Percentiles rank a stretch among this genome's conserved stretches.
Evolutionary conservation across 2,113 vertebrate genomes (phyloP).

Genomic region (Tyrannus savana): DNA sequence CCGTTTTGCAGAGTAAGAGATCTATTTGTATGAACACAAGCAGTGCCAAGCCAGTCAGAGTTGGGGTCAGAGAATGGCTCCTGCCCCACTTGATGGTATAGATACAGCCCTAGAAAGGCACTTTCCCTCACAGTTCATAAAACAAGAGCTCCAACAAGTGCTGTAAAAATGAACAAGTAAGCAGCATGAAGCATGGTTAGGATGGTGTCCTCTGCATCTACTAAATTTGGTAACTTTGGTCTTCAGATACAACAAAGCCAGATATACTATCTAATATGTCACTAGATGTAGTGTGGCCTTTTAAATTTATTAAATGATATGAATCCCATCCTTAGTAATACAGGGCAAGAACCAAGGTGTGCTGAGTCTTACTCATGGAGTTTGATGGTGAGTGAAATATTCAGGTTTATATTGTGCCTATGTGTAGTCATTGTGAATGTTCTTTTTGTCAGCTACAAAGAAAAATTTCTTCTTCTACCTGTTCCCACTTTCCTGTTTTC

Average conservation of each 20-base stretch:
- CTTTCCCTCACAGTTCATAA: not conserved
- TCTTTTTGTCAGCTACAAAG: not conserved
- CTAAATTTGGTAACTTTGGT: not conserved
- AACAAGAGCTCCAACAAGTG: not conserved
- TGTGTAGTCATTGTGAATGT: not conserved
- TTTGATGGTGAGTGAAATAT: not conserved
- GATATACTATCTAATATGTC: not conserved
- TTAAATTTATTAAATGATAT: no score
- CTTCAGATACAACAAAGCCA: not conserved
- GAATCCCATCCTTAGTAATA: no score
- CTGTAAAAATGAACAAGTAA: not conserved
- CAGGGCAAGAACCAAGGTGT: not conserved
- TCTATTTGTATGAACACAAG: not conserved
- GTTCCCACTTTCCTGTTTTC: not conserved
- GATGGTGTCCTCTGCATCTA: not conserved
- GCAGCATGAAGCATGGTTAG: not conserved
- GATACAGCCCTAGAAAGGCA: not conserved
- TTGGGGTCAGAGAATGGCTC: not conserved
- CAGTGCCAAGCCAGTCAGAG: not conserved
- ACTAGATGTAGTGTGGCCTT: not conserved
- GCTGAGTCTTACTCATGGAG: not conserved
- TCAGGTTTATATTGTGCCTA: not conserved
- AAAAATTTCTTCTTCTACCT: not conserved
- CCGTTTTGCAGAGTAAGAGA: not conserved
- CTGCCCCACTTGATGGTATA: not conserved